Percentiles rank a stretch among this genome's conserved stretches.
These are phyloP conservation scores for Poecilia velifera DNA, from an alignment of 2,797 vertebrate species.

Conservation along the genomic window DNA sequence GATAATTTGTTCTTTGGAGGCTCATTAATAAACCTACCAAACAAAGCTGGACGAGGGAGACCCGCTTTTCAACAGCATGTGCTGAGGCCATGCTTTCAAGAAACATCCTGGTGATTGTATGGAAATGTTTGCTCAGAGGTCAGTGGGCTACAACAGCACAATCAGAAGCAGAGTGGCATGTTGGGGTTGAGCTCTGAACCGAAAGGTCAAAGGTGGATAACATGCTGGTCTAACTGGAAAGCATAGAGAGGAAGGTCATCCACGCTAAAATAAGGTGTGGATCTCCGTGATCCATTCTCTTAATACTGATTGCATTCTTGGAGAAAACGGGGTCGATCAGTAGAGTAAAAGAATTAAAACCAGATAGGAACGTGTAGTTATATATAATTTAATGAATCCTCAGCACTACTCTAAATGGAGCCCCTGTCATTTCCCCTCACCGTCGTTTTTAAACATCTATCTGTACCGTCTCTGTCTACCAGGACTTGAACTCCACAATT, in stretches of 20 bases:
- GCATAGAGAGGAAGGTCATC: conserved; percentile 12
- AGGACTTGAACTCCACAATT: conserved; percentile 55
- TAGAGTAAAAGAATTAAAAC: neutral
- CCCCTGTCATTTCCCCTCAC: conserved; percentile 22
- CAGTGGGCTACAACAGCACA: neutral
- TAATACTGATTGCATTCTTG: conserved; percentile 3
- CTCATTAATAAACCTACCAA: conserved; percentile 30
- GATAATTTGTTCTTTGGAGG: conserved; percentile 12
- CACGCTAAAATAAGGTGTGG: neutral
- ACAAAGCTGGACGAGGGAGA: conserved; percentile 15
- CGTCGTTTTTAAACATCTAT: conserved; percentile 28
- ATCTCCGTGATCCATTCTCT: neutral
- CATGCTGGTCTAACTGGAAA: conserved; percentile 52
- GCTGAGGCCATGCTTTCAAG: conserved; percentile 10
- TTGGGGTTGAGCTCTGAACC: conserved; percentile 25
- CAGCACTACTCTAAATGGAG: too few relatives aligned
- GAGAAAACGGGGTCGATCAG: neutral
- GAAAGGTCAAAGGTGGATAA: conserved; percentile 75
- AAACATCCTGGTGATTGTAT: conserved; percentile 11
- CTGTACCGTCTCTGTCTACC: conserved; percentile 17
- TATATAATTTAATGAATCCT: neutral
- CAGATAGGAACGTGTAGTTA: too few relatives aligned
- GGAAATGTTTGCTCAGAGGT: conserved; percentile 22
- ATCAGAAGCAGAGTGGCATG: conserved; percentile 35
- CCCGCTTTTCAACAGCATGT: neutral